Conservation (phyloP, 1,140 invertebrate species). For the Oryctes rhinoceros region DNA sequence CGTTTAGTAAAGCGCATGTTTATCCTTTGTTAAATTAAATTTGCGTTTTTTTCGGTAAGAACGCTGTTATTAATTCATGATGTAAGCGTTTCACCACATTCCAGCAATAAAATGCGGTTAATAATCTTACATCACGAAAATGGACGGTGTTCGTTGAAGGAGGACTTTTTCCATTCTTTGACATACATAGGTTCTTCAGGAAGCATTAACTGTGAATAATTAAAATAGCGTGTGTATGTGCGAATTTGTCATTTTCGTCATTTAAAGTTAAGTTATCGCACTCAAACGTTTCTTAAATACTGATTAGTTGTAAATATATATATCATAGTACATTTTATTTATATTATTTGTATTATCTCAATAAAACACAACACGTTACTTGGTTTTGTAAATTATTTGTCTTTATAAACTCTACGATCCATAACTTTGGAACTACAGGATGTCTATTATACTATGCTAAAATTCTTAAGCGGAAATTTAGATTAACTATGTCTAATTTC, state of each 20-base stretch:
- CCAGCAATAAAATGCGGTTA: background rate
- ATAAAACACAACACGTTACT: slow-evolving; percentile 7
- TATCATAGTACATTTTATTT: slow-evolving; percentile 34
- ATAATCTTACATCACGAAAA: background rate
- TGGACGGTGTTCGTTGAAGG: background rate
- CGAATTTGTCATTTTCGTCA: background rate
- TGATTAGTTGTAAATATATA: slow-evolving; percentile 15
- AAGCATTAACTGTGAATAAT: background rate
- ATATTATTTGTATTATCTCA: slow-evolving; percentile 23
- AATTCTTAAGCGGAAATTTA: background rate
- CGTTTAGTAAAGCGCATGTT: background rate
- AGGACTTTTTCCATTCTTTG: background rate
- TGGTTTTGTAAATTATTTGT: slow-evolving; percentile 24
- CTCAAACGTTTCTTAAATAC: slow-evolving; percentile 5
- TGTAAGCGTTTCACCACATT: slow-evolving; percentile 25
- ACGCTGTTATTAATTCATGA: background rate
- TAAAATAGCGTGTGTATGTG: background rate
- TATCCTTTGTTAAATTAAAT: background rate
- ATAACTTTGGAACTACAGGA: no score
- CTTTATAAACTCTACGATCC: background rate
- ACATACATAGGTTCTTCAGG: background rate
- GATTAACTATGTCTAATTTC: background rate
- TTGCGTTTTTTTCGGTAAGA: background rate
- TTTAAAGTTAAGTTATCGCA: background rate
- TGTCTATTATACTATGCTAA: no score